Conservation (phyloP, 2,888 invertebrate species). For the Microctonus aethiopoides region DNA sequence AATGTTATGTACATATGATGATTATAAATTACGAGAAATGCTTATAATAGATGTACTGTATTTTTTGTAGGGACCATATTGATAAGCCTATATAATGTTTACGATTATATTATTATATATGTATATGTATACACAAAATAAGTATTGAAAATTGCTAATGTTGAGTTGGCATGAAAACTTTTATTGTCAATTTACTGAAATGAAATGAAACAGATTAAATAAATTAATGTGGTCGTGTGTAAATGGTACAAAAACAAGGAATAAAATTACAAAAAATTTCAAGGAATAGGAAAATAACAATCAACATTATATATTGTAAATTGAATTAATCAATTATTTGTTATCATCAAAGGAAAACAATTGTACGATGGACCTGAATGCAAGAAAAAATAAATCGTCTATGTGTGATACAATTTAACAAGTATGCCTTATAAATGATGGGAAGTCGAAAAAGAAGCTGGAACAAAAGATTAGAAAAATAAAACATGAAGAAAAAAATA, state of each 20-base stretch:
- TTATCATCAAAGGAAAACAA: not conserved
- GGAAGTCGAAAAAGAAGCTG: not conserved
- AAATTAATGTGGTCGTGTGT: not conserved
- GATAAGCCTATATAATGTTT: slow-evolving; percentile 48
- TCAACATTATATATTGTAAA: not conserved
- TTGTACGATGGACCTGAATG: slow-evolving; percentile 3
- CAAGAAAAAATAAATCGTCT: not conserved
- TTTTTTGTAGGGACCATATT: slow-evolving; percentile 64
- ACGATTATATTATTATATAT: slow-evolving; percentile 1
- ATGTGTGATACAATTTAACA: slow-evolving; percentile 21
- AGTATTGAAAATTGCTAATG: slow-evolving; percentile 3
- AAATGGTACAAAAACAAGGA: not conserved
- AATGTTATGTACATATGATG: slow-evolving; percentile 49
- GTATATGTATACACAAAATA: slow-evolving; percentile 6
- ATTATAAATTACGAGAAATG: slow-evolving; percentile 48
- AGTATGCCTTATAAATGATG: slow-evolving; percentile 13
- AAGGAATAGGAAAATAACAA: slow-evolving; percentile 3
- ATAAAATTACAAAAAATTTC: not conserved
- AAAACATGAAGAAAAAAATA: not conserved
- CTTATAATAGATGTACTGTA: slow-evolving; percentile 64
- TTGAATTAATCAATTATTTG: not conserved
- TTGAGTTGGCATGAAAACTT: not conserved
- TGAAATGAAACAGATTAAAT: not conserved
- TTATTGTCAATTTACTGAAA: not conserved
- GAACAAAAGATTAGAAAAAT: not conserved